phyloP scores from a whole-genome alignment of 1,140 invertebrate genomes.

The Ceratosolen fusciceps region DNA sequence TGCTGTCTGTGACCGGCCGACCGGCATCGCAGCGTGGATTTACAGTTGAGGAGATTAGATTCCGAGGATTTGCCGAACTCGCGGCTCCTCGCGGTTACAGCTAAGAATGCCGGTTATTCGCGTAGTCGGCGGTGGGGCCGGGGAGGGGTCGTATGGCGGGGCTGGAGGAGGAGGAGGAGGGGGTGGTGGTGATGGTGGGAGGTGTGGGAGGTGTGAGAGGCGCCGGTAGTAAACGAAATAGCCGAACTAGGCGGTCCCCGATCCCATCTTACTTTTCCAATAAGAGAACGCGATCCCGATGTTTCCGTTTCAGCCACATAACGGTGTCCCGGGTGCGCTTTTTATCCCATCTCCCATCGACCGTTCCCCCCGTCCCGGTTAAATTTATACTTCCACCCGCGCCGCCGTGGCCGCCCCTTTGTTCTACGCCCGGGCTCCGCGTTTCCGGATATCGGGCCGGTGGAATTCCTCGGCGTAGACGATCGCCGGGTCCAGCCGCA shows the following conservation, averaged over 20 bases:
- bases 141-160: too few relatives aligned
- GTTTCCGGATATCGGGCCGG: slow-evolving; percentile 10
- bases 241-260: neutral
- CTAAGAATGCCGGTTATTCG: neutral
- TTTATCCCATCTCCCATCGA: slow-evolving; percentile 1
- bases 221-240: neutral
- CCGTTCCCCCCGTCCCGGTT: neutral
- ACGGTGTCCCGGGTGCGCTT: neutral
- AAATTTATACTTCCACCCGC: slow-evolving; percentile 22
- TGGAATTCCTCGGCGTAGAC: neutral
- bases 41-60: neutral
- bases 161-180: too few relatives aligned
- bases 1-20: neutral
- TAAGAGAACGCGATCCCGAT: neutral
- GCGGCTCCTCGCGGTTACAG: neutral
- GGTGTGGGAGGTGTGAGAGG: neutral
- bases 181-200: neutral
- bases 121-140: too few relatives aligned
- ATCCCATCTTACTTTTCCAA: slow-evolving; percentile 8
- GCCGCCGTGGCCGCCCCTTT: too few relatives aligned
- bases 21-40: neutral
- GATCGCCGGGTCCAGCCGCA: neutral
- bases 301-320: neutral
- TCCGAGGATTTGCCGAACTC: neutral
- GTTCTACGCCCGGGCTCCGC: neutral